Evolutionary conservation across 2,797 vertebrate genomes (phyloP).

Genomic region (Smutsia gigantea): DNA sequence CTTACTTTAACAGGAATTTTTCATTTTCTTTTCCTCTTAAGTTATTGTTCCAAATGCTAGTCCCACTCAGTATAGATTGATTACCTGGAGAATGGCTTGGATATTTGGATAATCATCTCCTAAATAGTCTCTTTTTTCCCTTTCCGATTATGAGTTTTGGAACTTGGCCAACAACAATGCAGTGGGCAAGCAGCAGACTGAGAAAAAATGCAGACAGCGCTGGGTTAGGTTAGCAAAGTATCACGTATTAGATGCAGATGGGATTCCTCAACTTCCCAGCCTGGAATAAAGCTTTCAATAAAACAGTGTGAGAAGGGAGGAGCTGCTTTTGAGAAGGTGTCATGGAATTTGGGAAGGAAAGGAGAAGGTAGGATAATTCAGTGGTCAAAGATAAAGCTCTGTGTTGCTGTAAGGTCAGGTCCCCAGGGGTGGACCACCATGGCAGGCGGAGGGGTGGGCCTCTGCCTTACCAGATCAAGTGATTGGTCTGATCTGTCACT

Average conservation of each 20-base stretch:
- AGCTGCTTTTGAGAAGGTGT: conserved; percentile 42
- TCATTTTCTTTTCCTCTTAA: conserved; percentile 78
- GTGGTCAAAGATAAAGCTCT: not conserved
- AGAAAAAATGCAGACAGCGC: conserved; percentile 65
- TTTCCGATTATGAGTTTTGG: conserved; percentile 79
- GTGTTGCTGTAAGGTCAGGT: not conserved
- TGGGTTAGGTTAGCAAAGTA: conserved; percentile 70
- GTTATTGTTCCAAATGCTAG: conserved; percentile 78
- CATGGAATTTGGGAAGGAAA: conserved; percentile 27
- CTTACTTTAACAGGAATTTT: conserved; percentile 81
- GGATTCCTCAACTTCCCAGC: conserved; percentile 67
- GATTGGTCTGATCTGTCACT: not conserved
- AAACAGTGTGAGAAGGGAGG: conserved; percentile 63
- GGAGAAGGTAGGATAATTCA: not conserved
- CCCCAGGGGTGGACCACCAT: rapidly evolving
- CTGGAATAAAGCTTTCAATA: conserved; percentile 72
- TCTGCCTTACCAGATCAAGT: not conserved
- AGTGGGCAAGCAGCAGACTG: conserved; percentile 63
- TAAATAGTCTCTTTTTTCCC: conserved; percentile 75
- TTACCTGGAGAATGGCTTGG: conserved; percentile 78
- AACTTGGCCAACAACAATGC: conserved; percentile 77
- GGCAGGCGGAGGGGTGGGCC: not conserved
- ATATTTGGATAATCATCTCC: conserved; percentile 83
- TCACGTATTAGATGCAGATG: conserved; percentile 66
- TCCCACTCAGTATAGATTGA: conserved; percentile 75